Percentiles rank a stretch among this genome's conserved stretches.
Evolutionary conservation across 2,888 invertebrate genomes (phyloP).

Genomic region (Tachina fera): DNA sequence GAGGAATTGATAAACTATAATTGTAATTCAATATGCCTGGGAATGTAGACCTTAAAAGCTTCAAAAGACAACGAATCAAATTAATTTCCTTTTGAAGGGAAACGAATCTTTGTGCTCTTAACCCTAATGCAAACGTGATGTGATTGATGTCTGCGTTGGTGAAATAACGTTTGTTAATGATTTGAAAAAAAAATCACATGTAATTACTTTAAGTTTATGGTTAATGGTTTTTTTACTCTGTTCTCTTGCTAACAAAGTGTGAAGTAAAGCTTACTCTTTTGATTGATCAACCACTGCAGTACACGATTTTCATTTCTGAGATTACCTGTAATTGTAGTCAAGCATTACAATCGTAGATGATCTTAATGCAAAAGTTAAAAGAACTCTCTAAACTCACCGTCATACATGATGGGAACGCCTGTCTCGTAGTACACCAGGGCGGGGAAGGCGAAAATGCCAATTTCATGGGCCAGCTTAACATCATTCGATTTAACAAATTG

Average conservation of each 20-base stretch:
- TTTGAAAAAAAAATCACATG: slow-evolving; percentile 29
- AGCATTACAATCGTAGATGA: background rate
- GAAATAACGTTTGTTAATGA: slow-evolving; percentile 26
- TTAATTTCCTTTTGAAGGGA: background rate
- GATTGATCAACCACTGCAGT: slow-evolving; percentile 97
- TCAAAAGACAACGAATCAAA: background rate
- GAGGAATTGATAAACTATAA: slow-evolving; percentile 9
- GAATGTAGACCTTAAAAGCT: background rate
- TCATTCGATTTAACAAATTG: slow-evolving; percentile 97
- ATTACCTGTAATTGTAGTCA: slow-evolving; percentile 87
- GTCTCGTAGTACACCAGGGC: slow-evolving; percentile 96
- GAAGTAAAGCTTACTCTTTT: slow-evolving; percentile 92
- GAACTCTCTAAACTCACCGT: slow-evolving; percentile 87
- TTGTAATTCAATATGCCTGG: slow-evolving; percentile 1
- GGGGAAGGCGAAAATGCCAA: slow-evolving; percentile 96
- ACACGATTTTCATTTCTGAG: slow-evolving; percentile 97
- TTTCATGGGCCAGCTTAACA: slow-evolving; percentile 93
- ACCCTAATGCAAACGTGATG: background rate
- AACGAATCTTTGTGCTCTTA: background rate
- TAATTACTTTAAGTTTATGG: slow-evolving; percentile 21
- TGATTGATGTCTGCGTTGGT: background rate
- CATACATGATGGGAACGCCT: slow-evolving; percentile 96
- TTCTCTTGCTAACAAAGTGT: slow-evolving; percentile 40
- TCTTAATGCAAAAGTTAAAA: too few relatives aligned
- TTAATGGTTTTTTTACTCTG: slow-evolving; percentile 29